Conservation (phyloP, 2,113 vertebrate species). For the Silurus asotus region DNA sequence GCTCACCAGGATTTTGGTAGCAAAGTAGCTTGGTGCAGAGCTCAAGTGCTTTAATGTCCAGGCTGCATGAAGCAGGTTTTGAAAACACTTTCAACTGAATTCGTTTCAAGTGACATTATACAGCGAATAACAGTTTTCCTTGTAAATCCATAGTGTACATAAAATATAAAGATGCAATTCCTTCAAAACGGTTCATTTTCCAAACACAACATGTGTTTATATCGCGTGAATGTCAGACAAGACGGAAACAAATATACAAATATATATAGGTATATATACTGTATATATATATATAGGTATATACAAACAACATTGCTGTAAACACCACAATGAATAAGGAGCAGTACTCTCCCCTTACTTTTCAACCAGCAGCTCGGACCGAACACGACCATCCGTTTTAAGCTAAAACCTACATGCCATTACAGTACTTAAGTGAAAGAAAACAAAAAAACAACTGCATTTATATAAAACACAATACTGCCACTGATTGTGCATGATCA, state of each 20-base stretch:
- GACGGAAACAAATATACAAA: constrained; percentile 43
- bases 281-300: constrained; percentile 6
- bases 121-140: constrained; percentile 28
- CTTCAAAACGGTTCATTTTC: constrained; percentile 4
- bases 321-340: constrained; percentile 63
- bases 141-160: constrained; percentile 35
- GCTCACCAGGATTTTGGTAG: constrained; percentile 34
- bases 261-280: neutral
- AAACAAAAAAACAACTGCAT: constrained; percentile 17
- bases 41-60: constrained; percentile 30
- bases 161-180: constrained; percentile 41
- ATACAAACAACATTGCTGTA: constrained; percentile 56
- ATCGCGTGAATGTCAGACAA: constrained; percentile 36
- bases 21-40: neutral
- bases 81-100: neutral
- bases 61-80: constrained; percentile 27
- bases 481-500: constrained; percentile 65
- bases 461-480: constrained; percentile 64
- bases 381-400: constrained; percentile 23
- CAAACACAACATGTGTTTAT: constrained; percentile 15
- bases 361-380: constrained; percentile 57
- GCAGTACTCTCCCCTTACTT: constrained; percentile 77
- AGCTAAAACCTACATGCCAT: constrained; percentile 55
- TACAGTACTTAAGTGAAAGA: constrained; percentile 65
- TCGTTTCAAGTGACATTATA: constrained; percentile 18